Conservation (phyloP, 1,140 invertebrate genomes). For the Drosophila pseudoobscura region DNA sequence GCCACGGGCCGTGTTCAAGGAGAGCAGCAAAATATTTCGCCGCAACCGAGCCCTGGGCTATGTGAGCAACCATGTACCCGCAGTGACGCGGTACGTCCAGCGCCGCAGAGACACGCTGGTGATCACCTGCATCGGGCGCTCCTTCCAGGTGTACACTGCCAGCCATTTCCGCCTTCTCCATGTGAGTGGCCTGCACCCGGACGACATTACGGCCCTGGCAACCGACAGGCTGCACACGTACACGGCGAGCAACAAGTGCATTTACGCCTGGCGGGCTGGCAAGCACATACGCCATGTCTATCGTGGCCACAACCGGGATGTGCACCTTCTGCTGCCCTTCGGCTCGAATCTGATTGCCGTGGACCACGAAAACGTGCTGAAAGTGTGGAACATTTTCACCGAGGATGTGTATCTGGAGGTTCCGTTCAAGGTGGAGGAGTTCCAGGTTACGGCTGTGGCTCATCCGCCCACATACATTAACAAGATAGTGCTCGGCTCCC, state of each 20-base stretch:
- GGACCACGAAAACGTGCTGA: constrained; percentile 90
- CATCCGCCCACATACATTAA: constrained; percentile 97
- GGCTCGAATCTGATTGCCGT: constrained; percentile 93
- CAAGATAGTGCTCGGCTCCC: constrained; percentile 96
- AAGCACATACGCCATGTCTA: constrained; percentile 93
- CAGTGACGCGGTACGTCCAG: constrained; percentile 92
- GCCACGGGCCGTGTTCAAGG: constrained; percentile 38
- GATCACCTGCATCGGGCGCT: constrained; percentile 94
- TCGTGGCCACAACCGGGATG: constrained; percentile 88
- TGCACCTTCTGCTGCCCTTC: constrained; percentile 94
- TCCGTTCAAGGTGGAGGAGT: constrained; percentile 88
- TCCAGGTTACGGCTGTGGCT: constrained; percentile 90
- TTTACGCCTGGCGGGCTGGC: constrained; percentile 95
- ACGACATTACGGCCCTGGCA: constrained; percentile 92
- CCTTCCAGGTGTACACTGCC: constrained; percentile 96
- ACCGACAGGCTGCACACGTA: constrained; percentile 93
- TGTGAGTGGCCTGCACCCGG: constrained; percentile 91
- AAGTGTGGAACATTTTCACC: constrained; percentile 93
- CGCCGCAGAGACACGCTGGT: constrained; percentile 93
- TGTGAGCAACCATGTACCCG: constrained; percentile 96
- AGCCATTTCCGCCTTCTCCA: constrained; percentile 92
- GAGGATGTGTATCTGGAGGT: constrained; percentile 88
- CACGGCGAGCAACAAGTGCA: constrained; percentile 90
- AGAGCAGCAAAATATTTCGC: constrained; percentile 90
- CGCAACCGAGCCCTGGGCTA: constrained; percentile 94